Percentiles rank a stretch among this genome's conserved stretches.
Evolutionary conservation across 2,797 vertebrate genomes (phyloP).

Genomic region (Ctenopoma multispine): DNA sequence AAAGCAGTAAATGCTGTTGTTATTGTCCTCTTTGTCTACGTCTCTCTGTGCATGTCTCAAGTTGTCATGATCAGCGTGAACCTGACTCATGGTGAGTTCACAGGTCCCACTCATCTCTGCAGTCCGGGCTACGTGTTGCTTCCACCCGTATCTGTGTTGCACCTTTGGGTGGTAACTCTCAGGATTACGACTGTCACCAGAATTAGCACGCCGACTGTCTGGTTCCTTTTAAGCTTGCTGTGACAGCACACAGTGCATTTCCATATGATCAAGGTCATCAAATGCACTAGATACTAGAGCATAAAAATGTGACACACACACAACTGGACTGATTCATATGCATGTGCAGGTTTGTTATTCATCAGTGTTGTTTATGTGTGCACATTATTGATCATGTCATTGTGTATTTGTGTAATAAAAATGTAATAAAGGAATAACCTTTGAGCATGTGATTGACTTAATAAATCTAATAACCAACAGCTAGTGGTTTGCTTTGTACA

Average conservation of each 20-base stretch:
- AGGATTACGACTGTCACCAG: slow-evolving; percentile 22
- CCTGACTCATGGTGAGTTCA: slow-evolving; percentile 63
- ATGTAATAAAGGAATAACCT: neutral
- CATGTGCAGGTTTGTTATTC: neutral
- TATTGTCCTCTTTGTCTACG: neutral
- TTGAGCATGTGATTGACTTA: too few relatives aligned
- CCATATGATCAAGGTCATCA: slow-evolving; percentile 17
- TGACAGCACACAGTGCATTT: slow-evolving; percentile 23
- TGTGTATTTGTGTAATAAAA: neutral
- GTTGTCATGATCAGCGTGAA: slow-evolving; percentile 31
- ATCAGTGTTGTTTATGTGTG: slow-evolving; percentile 4
- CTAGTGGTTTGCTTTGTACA: too few relatives aligned
- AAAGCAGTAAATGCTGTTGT: neutral
- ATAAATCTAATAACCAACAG: too few relatives aligned
- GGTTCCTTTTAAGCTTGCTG: slow-evolving; percentile 41
- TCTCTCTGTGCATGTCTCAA: slow-evolving; percentile 13
- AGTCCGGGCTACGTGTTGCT: slow-evolving; percentile 29
- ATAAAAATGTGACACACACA: slow-evolving; percentile 14
- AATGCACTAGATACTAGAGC: slow-evolving; percentile 17
- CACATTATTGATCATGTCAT: neutral
- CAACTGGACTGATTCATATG: slow-evolving; percentile 5
- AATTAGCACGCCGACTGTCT: slow-evolving; percentile 39
- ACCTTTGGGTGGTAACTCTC: slow-evolving; percentile 45
- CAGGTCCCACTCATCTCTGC: slow-evolving; percentile 26
- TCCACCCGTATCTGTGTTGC: slow-evolving; percentile 33